Conservation (phyloP, 2,888 invertebrate species). For the Synanthedon formicaeformis region DNA sequence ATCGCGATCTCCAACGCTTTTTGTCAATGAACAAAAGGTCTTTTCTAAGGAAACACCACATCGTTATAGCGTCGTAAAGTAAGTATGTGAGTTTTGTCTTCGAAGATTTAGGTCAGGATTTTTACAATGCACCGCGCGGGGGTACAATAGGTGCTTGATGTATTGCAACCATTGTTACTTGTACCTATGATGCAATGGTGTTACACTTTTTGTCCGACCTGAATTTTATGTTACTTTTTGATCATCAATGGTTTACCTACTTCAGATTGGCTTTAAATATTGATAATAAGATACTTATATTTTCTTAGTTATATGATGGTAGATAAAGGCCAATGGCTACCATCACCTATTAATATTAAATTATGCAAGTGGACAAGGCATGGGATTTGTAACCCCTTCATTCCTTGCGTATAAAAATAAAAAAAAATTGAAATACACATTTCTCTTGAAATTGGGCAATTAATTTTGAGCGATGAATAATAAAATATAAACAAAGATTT, state of each 20-base stretch:
- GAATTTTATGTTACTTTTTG: neutral
- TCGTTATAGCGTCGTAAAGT: constrained; percentile 67
- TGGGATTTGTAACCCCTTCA: too few relatives aligned
- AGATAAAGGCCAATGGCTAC: too few relatives aligned
- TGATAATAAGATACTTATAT: too few relatives aligned
- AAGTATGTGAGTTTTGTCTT: constrained; percentile 63
- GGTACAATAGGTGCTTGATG: constrained; percentile 41
- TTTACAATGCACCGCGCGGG: constrained; percentile 62
- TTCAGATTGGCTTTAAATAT: too few relatives aligned
- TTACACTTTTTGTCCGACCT: constrained; percentile 1
- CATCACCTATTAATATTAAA: too few relatives aligned
- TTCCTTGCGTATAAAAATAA: too few relatives aligned
- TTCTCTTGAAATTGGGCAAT: too few relatives aligned
- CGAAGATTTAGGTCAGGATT: constrained; percentile 65
- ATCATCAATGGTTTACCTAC: too few relatives aligned
- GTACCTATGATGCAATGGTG: constrained; percentile 14
- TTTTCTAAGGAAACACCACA: constrained; percentile 68
- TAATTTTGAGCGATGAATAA: too few relatives aligned
- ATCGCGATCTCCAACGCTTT: constrained; percentile 59
- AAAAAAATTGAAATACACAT: too few relatives aligned
- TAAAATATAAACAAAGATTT: neutral
- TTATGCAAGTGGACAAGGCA: too few relatives aligned
- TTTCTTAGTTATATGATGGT: too few relatives aligned
- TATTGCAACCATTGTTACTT: constrained; percentile 34
- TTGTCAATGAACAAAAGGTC: constrained; percentile 67